Conservation (phyloP, 2,113 vertebrate genomes). For the Pardalotus punctatus region DNA sequence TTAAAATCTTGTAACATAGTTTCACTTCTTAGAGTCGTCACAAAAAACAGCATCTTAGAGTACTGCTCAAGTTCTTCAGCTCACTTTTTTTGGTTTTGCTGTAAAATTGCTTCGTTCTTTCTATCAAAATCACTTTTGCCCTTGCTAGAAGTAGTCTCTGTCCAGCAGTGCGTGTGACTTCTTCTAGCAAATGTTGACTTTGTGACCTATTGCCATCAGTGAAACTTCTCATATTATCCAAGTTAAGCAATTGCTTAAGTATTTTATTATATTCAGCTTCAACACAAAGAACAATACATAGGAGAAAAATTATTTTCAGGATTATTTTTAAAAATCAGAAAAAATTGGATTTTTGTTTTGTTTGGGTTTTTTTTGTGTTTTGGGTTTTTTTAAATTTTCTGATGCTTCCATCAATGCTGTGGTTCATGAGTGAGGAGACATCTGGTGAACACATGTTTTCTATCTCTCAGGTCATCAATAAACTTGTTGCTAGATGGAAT, state of each 20-base stretch:
- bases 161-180: neutral
- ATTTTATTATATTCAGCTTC: neutral
- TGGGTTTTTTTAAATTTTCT: neutral
- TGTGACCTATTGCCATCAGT: neutral
- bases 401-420: neutral
- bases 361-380: neutral
- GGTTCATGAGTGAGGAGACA: neutral
- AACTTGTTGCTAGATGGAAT: neutral
- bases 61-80: neutral
- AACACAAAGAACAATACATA: neutral
- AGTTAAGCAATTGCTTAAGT: neutral
- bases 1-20: neutral
- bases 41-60: neutral
- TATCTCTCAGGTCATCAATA: neutral
- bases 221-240: neutral
- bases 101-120: neutral
- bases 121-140: neutral
- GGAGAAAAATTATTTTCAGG: neutral
- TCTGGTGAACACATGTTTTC: neutral
- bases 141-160: neutral
- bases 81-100: neutral
- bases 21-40: neutral
- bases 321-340: rapidly evolving
- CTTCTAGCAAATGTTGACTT: neutral
- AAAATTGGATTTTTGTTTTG: rapidly evolving